Evolutionary conservation across 2,113 vertebrate genomes (phyloP).

Genomic region (Callochromis pleurospilus): DNA sequence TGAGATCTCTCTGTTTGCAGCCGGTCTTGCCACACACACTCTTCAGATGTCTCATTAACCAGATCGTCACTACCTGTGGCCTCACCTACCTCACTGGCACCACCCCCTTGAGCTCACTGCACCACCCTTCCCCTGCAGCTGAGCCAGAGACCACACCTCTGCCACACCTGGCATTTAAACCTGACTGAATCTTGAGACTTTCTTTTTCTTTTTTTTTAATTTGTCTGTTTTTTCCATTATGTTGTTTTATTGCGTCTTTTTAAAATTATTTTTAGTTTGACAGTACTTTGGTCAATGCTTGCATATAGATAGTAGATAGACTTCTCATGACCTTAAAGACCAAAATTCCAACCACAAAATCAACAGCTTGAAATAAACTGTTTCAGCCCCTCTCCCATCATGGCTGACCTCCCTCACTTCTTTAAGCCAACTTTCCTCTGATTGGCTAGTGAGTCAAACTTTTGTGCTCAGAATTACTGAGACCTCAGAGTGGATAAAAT

Average conservation of each 20-base stretch:
- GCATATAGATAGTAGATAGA: not conserved
- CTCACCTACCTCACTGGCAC: not conserved
- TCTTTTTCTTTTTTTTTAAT: accelerated
- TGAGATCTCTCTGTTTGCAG: not conserved
- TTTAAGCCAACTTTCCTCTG: not conserved
- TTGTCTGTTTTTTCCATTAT: not conserved
- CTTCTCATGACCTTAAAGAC: not conserved
- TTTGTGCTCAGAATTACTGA: not conserved
- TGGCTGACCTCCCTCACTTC: not conserved
- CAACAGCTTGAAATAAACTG: not conserved
- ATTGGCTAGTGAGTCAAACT: not conserved
- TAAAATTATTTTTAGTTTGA: not conserved
- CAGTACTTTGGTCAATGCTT: not conserved
- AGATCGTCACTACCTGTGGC: not conserved
- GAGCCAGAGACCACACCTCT: not conserved
- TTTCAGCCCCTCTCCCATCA: not conserved
- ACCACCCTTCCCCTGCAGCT: not conserved
- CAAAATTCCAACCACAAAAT: not conserved
- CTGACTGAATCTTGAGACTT: not conserved
- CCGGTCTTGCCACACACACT: not conserved
- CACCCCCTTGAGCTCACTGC: not conserved
- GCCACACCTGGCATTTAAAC: not conserved
- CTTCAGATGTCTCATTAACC: not conserved
- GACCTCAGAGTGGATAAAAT: not conserved
- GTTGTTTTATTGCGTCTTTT: not conserved